Evolutionary conservation across 1,140 invertebrate genomes (phyloP), one percentile per base, ranked within the genome.

Genomic region (Leptinotarsa undecemlineata): DNA sequence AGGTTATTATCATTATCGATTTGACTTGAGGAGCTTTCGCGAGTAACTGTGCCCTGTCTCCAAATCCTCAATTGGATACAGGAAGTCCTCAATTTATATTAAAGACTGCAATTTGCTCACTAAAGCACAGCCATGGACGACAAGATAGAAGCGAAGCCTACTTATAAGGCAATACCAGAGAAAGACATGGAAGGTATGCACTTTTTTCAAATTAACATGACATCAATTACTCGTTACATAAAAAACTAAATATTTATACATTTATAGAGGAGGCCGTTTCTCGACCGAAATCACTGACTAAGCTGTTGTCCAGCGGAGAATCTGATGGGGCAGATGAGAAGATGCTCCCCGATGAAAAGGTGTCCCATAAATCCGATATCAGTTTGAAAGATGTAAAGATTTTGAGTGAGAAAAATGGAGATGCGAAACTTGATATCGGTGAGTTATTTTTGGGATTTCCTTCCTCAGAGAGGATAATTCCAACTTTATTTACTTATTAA

Each of bases 391-490:
- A 90, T 83, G 90, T 94, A 2, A 93, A 93, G 85, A 93, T 92
- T 77, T 86, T 88, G 26, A 89, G 86, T 33, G 91, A 92, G 80
- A 89, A 91, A 72, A 96, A 96, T 89, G 94, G 94, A 1, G 94
- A 96, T 82, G 92, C 94, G 0, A 96, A 95, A 86, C 90, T 96
- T 61, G 92, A 96, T 81, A 93, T 96, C 51, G 91, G 93, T 86
- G 86, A 86, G 89, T 90, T 13, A 72, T 42, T 57, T 57, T 57
- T 70, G 42, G 3, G 15, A 68, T 66, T 68, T n/a, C n/a, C n/a
- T 57, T 17, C 33, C 48, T 62, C 6, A 48, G 26, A 19, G 57
- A 33, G 26, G 6, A 33, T 21, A 14, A 51, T 20, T 19, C 42
- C 21, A 21, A 19, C 17, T 13, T 23, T n/a, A 42, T 26, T 26